phyloP scores from a whole-genome alignment of 2,888 invertebrate genomes.

The Melipona beecheii region DNA sequence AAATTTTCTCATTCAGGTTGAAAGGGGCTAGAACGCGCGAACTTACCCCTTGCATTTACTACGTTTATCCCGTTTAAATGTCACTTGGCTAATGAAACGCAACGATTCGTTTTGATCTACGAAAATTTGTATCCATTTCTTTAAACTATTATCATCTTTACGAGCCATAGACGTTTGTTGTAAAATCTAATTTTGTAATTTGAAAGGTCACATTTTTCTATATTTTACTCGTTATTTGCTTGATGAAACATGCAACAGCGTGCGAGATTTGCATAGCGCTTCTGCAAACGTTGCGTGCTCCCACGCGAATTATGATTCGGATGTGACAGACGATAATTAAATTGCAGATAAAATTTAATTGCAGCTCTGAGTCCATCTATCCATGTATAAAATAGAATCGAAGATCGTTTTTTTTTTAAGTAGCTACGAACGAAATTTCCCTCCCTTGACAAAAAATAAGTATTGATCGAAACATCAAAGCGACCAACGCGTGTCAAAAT shows the following conservation, averaged over 20 bases:
- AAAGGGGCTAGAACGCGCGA: too few species aligned
- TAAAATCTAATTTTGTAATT: too few species aligned
- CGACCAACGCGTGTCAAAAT: background rate
- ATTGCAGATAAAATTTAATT: background rate
- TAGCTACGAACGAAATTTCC: too few species aligned
- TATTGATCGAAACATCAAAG: background rate
- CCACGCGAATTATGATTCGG: background rate
- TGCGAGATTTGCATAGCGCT: background rate
- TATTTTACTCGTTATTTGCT: background rate
- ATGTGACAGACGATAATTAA: conserved; percentile 1
- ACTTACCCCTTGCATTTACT: too few species aligned
- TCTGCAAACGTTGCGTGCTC: background rate
- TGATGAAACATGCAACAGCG: background rate
- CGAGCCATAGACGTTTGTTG: background rate
- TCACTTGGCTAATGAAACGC: too few species aligned
- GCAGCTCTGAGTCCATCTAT: background rate
- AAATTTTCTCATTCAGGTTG: too few species aligned
- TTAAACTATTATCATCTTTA: too few species aligned
- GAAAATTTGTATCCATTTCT: too few species aligned
- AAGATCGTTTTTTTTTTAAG: background rate
- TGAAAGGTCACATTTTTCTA: too few species aligned
- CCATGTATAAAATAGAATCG: background rate
- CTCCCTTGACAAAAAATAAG: background rate
- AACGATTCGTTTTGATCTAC: too few species aligned
- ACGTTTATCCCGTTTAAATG: too few species aligned